These are phyloP conservation scores for Saxicola maurus DNA, from an alignment of 2,797 vertebrate genomes.

Conservation along the genomic window DNA sequence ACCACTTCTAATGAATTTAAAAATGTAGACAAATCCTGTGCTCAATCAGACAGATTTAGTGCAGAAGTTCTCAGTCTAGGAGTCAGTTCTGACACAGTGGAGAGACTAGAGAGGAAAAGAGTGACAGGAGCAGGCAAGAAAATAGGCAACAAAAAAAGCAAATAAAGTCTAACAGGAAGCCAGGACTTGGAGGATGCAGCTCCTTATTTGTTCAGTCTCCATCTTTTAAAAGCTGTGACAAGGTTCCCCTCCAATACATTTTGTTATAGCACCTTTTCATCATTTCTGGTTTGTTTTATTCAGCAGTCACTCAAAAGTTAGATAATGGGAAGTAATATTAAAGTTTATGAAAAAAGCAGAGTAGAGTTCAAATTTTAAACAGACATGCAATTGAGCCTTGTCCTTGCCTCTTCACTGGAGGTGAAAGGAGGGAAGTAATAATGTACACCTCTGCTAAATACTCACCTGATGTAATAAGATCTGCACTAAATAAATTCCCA, in stretches of 20 bases:
- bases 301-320: background rate
- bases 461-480: background rate
- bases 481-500: background rate
- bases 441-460: background rate
- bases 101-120: background rate
- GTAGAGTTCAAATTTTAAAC: background rate
- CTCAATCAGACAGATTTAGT: background rate
- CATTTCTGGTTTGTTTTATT: background rate
- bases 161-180: background rate
- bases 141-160: background rate
- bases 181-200: background rate
- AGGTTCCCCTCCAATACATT: accelerated
- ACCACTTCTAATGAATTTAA: background rate
- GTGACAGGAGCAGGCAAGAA: background rate
- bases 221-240: background rate
- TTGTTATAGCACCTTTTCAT: background rate
- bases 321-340: background rate
- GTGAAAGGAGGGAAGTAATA: background rate
- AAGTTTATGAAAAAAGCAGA: background rate
- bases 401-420: background rate
- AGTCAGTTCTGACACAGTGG: background rate
- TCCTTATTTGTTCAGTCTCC: background rate
- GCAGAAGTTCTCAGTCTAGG: background rate
- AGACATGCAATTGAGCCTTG: background rate
- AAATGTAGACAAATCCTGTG: background rate